A percentile compares a stretch with the other conserved stretches of the same genome.
These are phyloP conservation scores for Valencia hispanica DNA, from an alignment of 2,797 vertebrate genomes.

Conservation along the genomic window DNA sequence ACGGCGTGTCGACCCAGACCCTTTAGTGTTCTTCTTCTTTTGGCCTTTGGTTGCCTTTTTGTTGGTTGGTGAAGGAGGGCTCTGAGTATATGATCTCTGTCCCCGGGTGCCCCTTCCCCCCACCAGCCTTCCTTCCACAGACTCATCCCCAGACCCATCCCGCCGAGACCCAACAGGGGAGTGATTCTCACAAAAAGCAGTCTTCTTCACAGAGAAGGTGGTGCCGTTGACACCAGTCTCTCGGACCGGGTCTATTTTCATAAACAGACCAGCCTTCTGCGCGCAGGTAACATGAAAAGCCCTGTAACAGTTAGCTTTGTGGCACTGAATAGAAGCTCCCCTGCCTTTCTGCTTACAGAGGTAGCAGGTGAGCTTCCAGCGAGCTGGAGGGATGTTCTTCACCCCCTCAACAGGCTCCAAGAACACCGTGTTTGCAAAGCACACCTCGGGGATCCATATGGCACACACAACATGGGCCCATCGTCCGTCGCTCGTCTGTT, in stretches of 20 bases:
- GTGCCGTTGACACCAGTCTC: conserved; percentile 93
- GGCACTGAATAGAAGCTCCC: conserved; percentile 98
- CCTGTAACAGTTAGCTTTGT: conserved; percentile 98
- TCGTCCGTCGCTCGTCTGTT: conserved; percentile 95
- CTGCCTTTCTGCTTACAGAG: conserved; percentile 96
- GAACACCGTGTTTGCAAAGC: conserved; percentile 98
- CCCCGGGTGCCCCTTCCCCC: conserved; percentile 80
- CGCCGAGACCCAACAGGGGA: conserved; percentile 84
- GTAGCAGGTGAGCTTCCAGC: conserved; percentile 97
- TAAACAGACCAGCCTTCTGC: conserved; percentile 93
- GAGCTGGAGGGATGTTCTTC: conserved; percentile 93
- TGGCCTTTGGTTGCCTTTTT: conserved; percentile 85
- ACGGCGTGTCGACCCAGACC: conserved; percentile 71
- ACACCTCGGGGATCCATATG: conserved; percentile 99
- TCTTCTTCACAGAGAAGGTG: conserved; percentile 97
- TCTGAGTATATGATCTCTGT: conserved; percentile 81
- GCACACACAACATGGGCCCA: conserved; percentile 99
- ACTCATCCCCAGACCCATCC: conserved; percentile 80
- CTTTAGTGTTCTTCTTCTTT: conserved; percentile 85
- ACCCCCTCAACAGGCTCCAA: conserved; percentile 97
- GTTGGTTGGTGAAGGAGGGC: conserved; percentile 68
- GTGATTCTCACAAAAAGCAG: conserved; percentile 93
- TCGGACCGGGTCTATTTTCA: conserved; percentile 97
- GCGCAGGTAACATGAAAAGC: conserved; percentile 98
- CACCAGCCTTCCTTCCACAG: conserved; percentile 78